These are phyloP conservation scores for Oligia strigilis DNA, from an alignment of 2,888 invertebrate species.

Conservation along the genomic window DNA sequence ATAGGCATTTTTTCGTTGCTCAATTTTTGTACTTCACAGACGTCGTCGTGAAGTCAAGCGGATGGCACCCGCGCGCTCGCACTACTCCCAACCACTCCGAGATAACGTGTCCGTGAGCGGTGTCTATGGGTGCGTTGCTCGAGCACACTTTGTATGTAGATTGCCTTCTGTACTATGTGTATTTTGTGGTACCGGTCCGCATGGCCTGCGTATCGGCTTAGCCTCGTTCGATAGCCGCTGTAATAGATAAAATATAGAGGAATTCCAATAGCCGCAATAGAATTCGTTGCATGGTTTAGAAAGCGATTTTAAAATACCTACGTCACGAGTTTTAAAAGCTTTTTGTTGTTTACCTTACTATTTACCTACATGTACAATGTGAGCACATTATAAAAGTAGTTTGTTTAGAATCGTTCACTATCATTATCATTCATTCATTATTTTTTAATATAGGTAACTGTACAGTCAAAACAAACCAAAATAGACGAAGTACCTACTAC, in stretches of 20 bases:
- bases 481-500: not conserved
- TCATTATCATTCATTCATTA: not conserved
- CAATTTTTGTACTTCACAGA: too few species aligned
- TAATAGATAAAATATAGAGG: slow-evolving; percentile 63
- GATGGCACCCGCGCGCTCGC: too few species aligned
- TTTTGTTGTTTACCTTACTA: slow-evolving; percentile 11
- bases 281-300: slow-evolving; percentile 34
- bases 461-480: not conserved
- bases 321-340: slow-evolving; percentile 9
- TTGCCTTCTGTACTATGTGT: too few species aligned
- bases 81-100: too few species aligned
- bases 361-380: not conserved
- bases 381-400: not conserved
- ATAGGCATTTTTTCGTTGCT: too few species aligned
- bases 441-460: not conserved
- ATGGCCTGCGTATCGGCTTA: slow-evolving; percentile 59
- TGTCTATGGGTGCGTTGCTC: too few species aligned
- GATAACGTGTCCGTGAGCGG: too few species aligned
- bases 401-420: not conserved
- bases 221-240: slow-evolving; percentile 49
- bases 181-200: slow-evolving; percentile 14
- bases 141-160: too few species aligned
- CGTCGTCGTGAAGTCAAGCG: too few species aligned
- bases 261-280: slow-evolving; percentile 47
- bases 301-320: slow-evolving; percentile 21